Conservation (phyloP, 1,140 invertebrate species). For the Tachypleus tridentatus region DNA sequence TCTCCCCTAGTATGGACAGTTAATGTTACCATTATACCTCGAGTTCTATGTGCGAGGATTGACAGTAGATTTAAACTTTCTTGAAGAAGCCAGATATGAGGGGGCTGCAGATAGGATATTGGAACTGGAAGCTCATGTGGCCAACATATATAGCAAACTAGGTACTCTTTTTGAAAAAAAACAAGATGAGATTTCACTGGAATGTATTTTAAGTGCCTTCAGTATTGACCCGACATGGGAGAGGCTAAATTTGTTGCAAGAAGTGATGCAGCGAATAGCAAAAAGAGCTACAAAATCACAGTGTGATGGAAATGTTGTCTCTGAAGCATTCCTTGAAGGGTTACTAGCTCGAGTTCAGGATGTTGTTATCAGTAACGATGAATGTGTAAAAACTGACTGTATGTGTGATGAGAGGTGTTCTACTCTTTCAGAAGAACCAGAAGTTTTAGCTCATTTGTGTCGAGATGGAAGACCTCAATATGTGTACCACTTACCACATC, state of each 20-base stretch:
- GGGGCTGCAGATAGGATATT: constrained; percentile 13
- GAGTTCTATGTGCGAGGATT: constrained; percentile 17
- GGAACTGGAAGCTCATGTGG: constrained; percentile 21
- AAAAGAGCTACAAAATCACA: constrained; percentile 12
- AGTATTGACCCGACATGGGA: constrained; percentile 15
- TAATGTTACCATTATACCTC: constrained; percentile 15
- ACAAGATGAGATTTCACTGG: constrained; percentile 15
- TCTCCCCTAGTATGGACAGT: constrained; percentile 15
- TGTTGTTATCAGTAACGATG: neutral
- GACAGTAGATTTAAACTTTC: constrained; percentile 15
- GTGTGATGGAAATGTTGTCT: constrained; percentile 11
- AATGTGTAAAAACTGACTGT: neutral
- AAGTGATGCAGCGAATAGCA: constrained; percentile 11
- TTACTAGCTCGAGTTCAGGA: neutral
- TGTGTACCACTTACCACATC: neutral
- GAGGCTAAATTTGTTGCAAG: constrained; percentile 13
- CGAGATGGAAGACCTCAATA: neutral
- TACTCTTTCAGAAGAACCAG: neutral
- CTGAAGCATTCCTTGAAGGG: neutral
- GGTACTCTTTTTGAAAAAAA: constrained; percentile 12
- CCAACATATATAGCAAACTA: constrained; percentile 17
- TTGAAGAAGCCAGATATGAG: constrained; percentile 17
- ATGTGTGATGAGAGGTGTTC: neutral
- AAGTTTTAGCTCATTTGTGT: no score
- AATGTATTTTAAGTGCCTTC: constrained; percentile 19